These are phyloP conservation scores for Autographa gamma DNA, from an alignment of 2,888 invertebrate species.

Conservation along the genomic window DNA sequence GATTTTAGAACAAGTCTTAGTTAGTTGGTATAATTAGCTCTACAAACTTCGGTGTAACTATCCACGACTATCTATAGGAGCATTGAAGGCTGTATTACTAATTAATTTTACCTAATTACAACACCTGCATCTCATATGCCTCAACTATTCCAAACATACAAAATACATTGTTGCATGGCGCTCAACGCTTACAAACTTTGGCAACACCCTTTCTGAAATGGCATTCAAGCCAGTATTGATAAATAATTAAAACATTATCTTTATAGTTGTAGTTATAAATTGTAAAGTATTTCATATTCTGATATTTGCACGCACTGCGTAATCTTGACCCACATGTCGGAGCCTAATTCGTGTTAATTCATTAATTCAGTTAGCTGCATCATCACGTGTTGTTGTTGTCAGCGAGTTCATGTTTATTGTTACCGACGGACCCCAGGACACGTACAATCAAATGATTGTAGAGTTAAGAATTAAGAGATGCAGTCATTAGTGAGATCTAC, in stretches of 20 bases:
- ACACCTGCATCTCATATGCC: background rate
- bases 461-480: background rate
- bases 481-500: too few species aligned
- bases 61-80: background rate
- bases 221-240: slow-evolving; percentile 5
- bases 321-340: slow-evolving; percentile 81
- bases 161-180: background rate
- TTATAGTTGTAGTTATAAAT: slow-evolving; percentile 19
- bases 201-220: background rate
- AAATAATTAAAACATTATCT: slow-evolving; percentile 9
- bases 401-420: slow-evolving; percentile 45
- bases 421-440: slow-evolving; percentile 32
- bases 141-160: background rate
- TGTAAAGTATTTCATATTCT: slow-evolving; percentile 7
- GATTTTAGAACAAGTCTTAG: background rate
- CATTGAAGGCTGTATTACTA: background rate
- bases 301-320: slow-evolving; percentile 62
- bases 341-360: slow-evolving; percentile 75
- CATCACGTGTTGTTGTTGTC: slow-evolving; percentile 60
- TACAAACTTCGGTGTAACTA: background rate
- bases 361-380: slow-evolving; percentile 60
- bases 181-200: background rate
- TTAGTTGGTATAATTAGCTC: background rate
- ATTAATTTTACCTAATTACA: background rate
- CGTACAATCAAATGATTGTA: slow-evolving; percentile 2